Conservation (phyloP, 92 coral and sea anemone genomes). For the Bergia puertoricense region DNA sequence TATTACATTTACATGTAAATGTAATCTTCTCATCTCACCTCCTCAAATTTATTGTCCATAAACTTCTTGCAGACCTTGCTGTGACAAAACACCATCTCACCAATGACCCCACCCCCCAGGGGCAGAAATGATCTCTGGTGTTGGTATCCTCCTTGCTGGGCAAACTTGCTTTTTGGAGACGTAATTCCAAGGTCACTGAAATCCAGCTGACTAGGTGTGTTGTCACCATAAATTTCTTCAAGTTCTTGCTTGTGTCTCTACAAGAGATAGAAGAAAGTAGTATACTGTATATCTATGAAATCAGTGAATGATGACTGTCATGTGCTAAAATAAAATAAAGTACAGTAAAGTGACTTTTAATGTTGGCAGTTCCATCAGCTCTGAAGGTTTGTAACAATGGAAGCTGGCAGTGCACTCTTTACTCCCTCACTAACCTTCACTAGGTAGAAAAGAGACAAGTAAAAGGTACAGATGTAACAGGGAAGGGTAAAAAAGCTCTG, state of each 20-base stretch:
- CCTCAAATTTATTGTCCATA: slow-evolving; percentile 94
- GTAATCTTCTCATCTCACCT: slow-evolving; percentile 49
- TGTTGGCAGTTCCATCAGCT: no score
- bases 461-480: no score
- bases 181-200: slow-evolving; percentile 90
- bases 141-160: slow-evolving; percentile 82
- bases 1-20: background rate
- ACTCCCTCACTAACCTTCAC: no score
- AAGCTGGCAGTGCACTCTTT: no score
- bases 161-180: slow-evolving; percentile 91
- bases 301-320: background rate
- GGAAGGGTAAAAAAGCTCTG: no score
- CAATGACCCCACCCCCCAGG: slow-evolving; percentile 68
- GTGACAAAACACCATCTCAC: slow-evolving; percentile 83
- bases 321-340: no score
- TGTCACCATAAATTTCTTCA: slow-evolving; percentile 94
- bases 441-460: no score
- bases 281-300: background rate
- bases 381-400: no score
- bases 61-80: slow-evolving; percentile 95
- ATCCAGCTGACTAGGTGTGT: slow-evolving; percentile 78
- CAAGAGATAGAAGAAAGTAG: background rate
- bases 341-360: no score
- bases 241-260: slow-evolving; percentile 87
- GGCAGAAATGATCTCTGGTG: slow-evolving; percentile 76